Base-by-base conservation (phyloP, 2,113 vertebrate species). In the Malurus elegans region DNA sequence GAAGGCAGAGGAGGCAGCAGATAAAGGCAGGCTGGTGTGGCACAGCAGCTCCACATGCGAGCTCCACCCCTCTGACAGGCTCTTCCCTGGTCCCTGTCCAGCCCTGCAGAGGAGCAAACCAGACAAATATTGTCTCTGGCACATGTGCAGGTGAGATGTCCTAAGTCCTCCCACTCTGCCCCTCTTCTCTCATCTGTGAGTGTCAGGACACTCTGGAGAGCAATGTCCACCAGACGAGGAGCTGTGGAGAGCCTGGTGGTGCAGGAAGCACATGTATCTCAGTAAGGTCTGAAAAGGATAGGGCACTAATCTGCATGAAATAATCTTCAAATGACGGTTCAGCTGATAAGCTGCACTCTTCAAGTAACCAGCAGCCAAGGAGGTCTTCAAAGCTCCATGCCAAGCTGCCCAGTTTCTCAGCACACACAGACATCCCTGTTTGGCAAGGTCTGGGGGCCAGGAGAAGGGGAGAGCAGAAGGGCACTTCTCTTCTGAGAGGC, bases 11-110 rank as follows among this genome's bases (percentile, higher is more conserved):
- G 24, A 89, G 60, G 31, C 2, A 10, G 47, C 47, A 54, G 40
- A 60, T 5, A 45, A 51, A 82, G 45, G 45, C 40, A 67, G 36
- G 66, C 19, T n/a, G 48, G 29, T 19, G 34, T 54, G 75, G 47
- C 79, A 31, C 16, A 26, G 53, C 24, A 72, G n/a, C 5, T 48
- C 56, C 0, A 0, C 26, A 47, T 0, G 0, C 28, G 32, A 36
- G 19, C 15, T 61, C 12, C 31, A 12, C 58, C 32, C 26, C 42
- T 86, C 76, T 6, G 3, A 8, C 36, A 36, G 50, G 21, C 7
- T 90, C 31, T 62, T 62, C 42, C 53, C 65, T 3, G 1, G 24
- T 72, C 60, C 44, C 58, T 3, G 3, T 29, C 34, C 48, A 79
- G 71, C 50, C 65, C 62, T 0, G 0, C 32, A 40, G 38, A 80